Percentiles rank a stretch among this genome's conserved stretches.
Conservation (phyloP, 2,113 vertebrate species). For the Perca flavescens region DNA sequence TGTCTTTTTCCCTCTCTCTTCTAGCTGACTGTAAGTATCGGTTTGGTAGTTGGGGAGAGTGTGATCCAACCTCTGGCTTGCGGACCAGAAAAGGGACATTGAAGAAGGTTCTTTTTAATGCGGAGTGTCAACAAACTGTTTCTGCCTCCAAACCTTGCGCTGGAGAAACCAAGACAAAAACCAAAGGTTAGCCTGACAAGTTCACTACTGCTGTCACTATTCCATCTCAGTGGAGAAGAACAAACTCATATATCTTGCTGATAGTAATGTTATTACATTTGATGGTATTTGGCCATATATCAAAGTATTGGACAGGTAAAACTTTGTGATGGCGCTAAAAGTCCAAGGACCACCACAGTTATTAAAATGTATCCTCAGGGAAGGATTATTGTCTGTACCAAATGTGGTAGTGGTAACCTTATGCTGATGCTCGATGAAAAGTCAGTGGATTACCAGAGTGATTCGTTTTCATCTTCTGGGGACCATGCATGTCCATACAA, state of each 20-base stretch:
- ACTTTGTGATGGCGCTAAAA: no score
- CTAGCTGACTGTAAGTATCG: slow-evolving; percentile 95
- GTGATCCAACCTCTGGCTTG: slow-evolving; percentile 84
- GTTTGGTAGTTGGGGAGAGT: slow-evolving; percentile 91
- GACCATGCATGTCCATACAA: neutral
- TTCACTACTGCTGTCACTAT: neutral
- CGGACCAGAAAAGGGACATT: slow-evolving; percentile 88
- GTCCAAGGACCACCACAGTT: no score
- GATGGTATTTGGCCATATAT: neutral
- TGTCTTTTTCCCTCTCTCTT: neutral
- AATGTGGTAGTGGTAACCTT: neutral
- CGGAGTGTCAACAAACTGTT: slow-evolving; percentile 89
- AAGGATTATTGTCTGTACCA: no score
- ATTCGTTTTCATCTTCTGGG: neutral
- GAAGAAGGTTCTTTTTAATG: slow-evolving; percentile 90
- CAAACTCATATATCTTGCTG: neutral
- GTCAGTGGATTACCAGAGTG: no score
- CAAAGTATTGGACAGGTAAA: neutral
- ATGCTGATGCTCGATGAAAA: no score
- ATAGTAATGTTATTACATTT: neutral
- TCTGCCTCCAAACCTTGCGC: slow-evolving; percentile 89
- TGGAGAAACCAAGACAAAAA: slow-evolving; percentile 88
- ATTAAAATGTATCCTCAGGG: no score
- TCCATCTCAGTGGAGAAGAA: neutral
- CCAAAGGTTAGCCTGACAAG: slow-evolving; percentile 86